A percentile compares a stretch with the other conserved stretches of the same genome.
Evolutionary conservation across 2,888 invertebrate species (phyloP).

Genomic region (Troides oblongomaculatus): DNA sequence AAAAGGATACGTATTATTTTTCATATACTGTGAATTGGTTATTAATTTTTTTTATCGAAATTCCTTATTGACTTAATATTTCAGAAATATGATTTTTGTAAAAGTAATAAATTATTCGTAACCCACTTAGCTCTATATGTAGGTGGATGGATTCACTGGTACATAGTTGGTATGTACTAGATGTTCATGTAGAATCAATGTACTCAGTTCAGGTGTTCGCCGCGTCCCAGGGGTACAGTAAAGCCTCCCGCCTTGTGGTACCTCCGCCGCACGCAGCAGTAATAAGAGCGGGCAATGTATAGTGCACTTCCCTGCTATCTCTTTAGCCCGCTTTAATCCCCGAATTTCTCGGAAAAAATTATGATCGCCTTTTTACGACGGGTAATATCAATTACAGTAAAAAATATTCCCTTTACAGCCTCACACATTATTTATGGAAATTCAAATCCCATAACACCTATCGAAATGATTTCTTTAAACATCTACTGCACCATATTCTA

Average conservation of each 20-base stretch:
- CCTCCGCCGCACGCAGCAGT: constrained; percentile 28
- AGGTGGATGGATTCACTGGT: constrained; percentile 33
- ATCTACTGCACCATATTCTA: no score
- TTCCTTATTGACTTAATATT: neutral
- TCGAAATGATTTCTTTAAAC: neutral
- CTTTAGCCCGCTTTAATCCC: constrained; percentile 16
- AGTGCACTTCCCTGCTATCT: constrained; percentile 24
- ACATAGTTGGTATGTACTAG: constrained; percentile 32
- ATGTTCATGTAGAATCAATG: constrained; percentile 52
- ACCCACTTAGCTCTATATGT: constrained; percentile 4
- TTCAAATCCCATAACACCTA: neutral
- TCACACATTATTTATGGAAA: neutral
- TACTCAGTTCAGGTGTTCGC: constrained; percentile 52
- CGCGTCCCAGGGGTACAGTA: constrained; percentile 52
- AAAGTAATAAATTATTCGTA: neutral
- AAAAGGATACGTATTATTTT: no score
- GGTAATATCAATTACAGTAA: constrained; percentile 2
- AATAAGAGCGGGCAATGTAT: constrained; percentile 34
- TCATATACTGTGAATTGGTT: no score
- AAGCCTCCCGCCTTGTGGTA: constrained; percentile 49
- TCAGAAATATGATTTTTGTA: neutral
- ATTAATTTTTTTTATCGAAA: neutral
- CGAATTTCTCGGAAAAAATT: constrained; percentile 4
- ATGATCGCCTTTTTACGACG: neutral
- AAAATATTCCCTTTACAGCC: neutral